Evolutionary conservation across 2,113 vertebrate species (phyloP), one percentile per base, ranked within the genome.

Genomic region (Callionymus lyra): DNA sequence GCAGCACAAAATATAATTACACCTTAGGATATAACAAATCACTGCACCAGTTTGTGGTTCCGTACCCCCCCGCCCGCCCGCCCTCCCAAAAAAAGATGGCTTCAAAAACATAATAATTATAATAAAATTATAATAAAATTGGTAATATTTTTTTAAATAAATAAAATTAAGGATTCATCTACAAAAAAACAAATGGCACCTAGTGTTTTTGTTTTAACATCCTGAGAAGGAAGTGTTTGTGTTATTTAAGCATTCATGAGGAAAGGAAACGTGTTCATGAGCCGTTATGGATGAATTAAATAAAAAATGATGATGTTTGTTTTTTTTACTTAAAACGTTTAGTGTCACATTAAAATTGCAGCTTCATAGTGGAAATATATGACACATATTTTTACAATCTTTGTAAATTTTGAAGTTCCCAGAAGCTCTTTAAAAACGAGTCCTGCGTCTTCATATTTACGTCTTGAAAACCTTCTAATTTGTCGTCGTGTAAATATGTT

Each of bases 1-100:
- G 63, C 72, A 77, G 70, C 68, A 82, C 79, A 83, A 82, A 82
- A 82, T 79, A 83, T 81, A 73, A 77, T 84, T 82, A 82, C 76
- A 82, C 71, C 72, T 82, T 79, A 62, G 69, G 65, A 82, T 80
- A 78, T 79, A 80, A n/a, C 75, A 80, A 80, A 82, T 69, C 72
- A 83, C 76, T 71, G 71, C 58, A 77, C 76, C 72, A 50, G 66
- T 67, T 63, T 60, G 59, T 70, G n/a, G 70, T 73, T 67, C 59
- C 35, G 45, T 65, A 76, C 73, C 19, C 71, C n/a, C n/a, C n/a
- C n/a, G n/a, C n/a, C n/a, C n/a, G n/a, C n/a, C n/a, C n/a, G n/a
- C n/a, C n/a, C n/a, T n/a, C n/a, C n/a, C n/a, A n/a, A 75, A 65
- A 53, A 70, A 77, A 59, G 41, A 66, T 76, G 65, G 57, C 53